Percentiles rank a stretch among this genome's conserved stretches.
Conservation (phyloP, 2,888 invertebrate genomes). For the Tiliacea aurago region DNA sequence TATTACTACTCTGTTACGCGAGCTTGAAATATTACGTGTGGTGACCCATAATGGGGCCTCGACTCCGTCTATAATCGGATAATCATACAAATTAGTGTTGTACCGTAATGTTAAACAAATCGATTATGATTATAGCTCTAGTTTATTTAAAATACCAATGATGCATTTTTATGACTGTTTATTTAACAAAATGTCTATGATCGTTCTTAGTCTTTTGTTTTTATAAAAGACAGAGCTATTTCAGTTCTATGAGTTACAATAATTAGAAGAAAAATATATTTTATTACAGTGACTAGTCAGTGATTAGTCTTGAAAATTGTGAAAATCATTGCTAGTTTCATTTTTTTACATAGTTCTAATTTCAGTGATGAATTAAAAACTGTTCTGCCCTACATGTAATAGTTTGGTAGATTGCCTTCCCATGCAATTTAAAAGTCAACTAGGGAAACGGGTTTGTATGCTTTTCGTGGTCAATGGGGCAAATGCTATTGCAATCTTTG, state of each 20-base stretch:
- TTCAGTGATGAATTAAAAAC: constrained; percentile 15
- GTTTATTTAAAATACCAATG: constrained; percentile 28
- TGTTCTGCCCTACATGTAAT: constrained; percentile 15
- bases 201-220: constrained; percentile 8
- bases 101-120: constrained; percentile 31
- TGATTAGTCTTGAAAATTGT: constrained; percentile 16
- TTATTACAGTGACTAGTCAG: constrained; percentile 18
- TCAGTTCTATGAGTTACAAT: constrained; percentile 39
- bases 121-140: constrained; percentile 37
- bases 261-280: constrained; percentile 18
- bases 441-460: constrained; percentile 36
- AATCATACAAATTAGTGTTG: constrained; percentile 47
- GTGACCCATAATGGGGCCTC: constrained; percentile 35
- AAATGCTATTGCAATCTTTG: constrained; percentile 45
- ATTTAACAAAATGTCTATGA: constrained; percentile 1
- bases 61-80: constrained; percentile 45
- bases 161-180: constrained; percentile 37
- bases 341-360: not conserved
- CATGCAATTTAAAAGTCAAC: constrained; percentile 54
- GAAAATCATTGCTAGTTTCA: constrained; percentile 13
- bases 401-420: constrained; percentile 17
- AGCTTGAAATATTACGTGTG: constrained; percentile 54
- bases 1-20: constrained; percentile 83
- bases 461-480: constrained; percentile 54
- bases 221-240: constrained; percentile 14